Percentiles rank a stretch among this genome's conserved stretches.
These are phyloP conservation scores for Melanotus villosus DNA, from an alignment of 2,888 invertebrate genomes.

Conservation along the genomic window DNA sequence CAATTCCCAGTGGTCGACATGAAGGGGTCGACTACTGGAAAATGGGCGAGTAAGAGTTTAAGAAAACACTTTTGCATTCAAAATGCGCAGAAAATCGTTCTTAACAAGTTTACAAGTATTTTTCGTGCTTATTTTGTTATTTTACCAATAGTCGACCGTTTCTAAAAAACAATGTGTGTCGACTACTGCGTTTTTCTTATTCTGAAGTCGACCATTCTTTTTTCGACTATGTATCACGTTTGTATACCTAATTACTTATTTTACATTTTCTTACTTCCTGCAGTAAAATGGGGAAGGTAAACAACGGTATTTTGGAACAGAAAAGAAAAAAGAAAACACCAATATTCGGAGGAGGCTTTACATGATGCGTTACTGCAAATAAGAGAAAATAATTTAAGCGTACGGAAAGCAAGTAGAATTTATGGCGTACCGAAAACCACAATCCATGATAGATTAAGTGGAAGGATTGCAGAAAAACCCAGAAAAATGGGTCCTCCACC, in stretches of 20 bases:
- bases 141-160: constrained; percentile 9
- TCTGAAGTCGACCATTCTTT: neutral
- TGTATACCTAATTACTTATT: too few relatives aligned
- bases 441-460: constrained; percentile 34
- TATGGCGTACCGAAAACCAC: constrained; percentile 37
- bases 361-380: constrained; percentile 23
- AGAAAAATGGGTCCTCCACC: constrained; percentile 29
- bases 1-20: neutral
- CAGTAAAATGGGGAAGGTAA: too few relatives aligned
- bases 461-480: constrained; percentile 23
- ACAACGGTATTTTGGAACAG: too few relatives aligned
- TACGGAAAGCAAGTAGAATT: constrained; percentile 31
- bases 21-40: neutral
- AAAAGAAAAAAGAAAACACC: neutral
- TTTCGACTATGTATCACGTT: too few relatives aligned
- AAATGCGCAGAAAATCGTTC: neutral
- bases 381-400: constrained; percentile 16
- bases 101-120: neutral
- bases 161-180: neutral
- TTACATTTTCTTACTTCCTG: too few relatives aligned
- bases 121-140: constrained; percentile 8
- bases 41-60: neutral
- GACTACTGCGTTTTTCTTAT: neutral
- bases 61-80: neutral
- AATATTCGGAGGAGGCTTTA: constrained; percentile 24